These are phyloP conservation scores for Cerastis rubricosa DNA, from an alignment of 2,888 invertebrate species.

Conservation along the genomic window DNA sequence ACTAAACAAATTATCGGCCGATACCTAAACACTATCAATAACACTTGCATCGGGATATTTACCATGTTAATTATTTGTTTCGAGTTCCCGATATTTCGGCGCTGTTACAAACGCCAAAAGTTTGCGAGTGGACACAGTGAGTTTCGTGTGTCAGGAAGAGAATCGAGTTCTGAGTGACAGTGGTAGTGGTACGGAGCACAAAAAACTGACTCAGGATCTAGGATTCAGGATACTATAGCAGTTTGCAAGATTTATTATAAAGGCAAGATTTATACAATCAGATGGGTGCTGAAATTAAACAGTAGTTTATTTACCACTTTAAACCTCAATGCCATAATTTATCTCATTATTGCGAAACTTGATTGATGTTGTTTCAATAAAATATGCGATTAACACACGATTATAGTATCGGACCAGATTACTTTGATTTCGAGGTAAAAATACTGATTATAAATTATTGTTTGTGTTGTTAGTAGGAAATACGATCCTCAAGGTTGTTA, in stretches of 20 bases:
- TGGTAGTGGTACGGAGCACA: too few species aligned
- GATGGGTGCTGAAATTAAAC: neutral
- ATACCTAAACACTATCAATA: too few species aligned
- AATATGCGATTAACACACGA: slow-evolving; percentile 27
- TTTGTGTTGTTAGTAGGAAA: neutral
- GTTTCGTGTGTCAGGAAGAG: too few species aligned
- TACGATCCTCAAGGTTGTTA: neutral
- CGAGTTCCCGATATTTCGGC: too few species aligned
- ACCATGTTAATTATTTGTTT: too few species aligned
- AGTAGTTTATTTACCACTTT: slow-evolving; percentile 11
- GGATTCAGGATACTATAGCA: too few species aligned
- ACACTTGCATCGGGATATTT: too few species aligned
- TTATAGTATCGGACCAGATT: slow-evolving; percentile 15
- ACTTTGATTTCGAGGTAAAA: slow-evolving; percentile 16
- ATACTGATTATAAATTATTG: neutral
- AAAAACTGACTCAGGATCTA: too few species aligned
- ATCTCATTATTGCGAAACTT: slow-evolving; percentile 35
- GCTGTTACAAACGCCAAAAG: too few species aligned
- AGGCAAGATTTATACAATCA: neutral
- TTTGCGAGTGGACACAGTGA: too few species aligned
- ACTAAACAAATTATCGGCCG: too few species aligned
- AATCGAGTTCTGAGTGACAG: too few species aligned
- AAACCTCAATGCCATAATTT: neutral
- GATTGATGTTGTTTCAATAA: slow-evolving; percentile 24
- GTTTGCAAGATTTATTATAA: neutral